Evolutionary conservation across 2,113 vertebrate genomes (phyloP).

Genomic region (Cynocephalus volans): DNA sequence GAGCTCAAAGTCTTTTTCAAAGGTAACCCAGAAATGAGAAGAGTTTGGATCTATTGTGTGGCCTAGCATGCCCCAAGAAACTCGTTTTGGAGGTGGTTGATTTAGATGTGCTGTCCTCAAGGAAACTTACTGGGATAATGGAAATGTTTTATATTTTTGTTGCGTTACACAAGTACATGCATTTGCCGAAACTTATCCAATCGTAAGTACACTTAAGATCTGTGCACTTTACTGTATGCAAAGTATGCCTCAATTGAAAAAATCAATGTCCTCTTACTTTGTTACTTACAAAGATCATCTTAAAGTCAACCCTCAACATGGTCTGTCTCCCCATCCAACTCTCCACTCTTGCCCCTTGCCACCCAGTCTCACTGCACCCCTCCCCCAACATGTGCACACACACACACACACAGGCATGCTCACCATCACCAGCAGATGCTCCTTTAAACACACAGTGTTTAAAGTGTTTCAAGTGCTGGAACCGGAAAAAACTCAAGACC

Average conservation of each 20-base stretch:
- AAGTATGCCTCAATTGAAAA: not conserved
- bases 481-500: not conserved
- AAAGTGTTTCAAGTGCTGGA: not conserved
- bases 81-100: not conserved
- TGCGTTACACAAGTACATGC: not conserved
- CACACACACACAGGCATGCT: not conserved
- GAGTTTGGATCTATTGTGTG: not conserved
- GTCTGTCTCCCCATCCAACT: not conserved
- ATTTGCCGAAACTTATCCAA: conserved; percentile 22
- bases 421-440: not conserved
- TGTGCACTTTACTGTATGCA: not conserved
- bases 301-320: not conserved
- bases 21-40: not conserved
- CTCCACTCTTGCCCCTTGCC: not conserved
- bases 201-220: not conserved
- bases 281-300: not conserved
- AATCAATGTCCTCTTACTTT: not conserved
- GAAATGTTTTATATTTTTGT: conserved; percentile 5
- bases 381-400: not conserved
- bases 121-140: not conserved
- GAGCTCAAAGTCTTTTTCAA: not conserved
- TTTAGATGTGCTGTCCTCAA: not conserved
- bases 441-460: not conserved
- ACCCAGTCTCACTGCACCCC: not conserved
- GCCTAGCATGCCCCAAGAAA: not conserved